These are phyloP conservation scores for Eulemur rubriventer DNA, from an alignment of 2,797 vertebrate genomes.

Conservation along the genomic window DNA sequence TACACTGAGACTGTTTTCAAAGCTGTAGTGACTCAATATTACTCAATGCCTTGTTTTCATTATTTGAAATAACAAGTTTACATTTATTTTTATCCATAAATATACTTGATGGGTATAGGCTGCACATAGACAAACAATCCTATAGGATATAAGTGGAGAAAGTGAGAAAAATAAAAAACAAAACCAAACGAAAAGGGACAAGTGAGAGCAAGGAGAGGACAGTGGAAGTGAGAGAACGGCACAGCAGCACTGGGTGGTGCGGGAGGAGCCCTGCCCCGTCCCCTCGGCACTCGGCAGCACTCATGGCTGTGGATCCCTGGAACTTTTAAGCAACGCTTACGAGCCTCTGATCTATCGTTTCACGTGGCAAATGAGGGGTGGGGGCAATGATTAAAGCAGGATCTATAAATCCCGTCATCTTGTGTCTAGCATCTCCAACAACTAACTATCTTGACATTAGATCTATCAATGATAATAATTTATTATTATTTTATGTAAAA, in stretches of 20 bases:
- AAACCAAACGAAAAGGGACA: not conserved
- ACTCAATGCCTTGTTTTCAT: not conserved
- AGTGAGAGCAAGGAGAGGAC: not conserved
- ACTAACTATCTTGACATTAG: not conserved
- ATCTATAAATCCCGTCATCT: not conserved
- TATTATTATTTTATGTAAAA: not conserved
- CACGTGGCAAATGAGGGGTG: not conserved
- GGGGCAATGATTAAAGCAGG: not conserved
- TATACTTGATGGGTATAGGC: not conserved
- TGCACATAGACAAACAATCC: not conserved
- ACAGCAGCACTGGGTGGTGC: too few relatives aligned
- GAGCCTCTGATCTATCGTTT: not conserved
- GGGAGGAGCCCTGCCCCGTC: rapidly evolving
- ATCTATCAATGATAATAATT: not conserved
- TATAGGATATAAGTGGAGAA: not conserved
- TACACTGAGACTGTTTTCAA: not conserved
- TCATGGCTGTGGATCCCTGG: not conserved
- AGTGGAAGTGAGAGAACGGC: not conserved
- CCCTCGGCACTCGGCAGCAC: not conserved
- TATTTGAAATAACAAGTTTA: not conserved
- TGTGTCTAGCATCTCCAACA: too few relatives aligned
- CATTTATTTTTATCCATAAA: not conserved
- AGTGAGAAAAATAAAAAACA: not conserved
- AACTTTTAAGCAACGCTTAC: not conserved
- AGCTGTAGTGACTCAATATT: not conserved